Evolutionary conservation across 2,888 invertebrate genomes (phyloP), one percentile per base, ranked within the genome.

Genomic region (Lasioglossum lativentre): DNA sequence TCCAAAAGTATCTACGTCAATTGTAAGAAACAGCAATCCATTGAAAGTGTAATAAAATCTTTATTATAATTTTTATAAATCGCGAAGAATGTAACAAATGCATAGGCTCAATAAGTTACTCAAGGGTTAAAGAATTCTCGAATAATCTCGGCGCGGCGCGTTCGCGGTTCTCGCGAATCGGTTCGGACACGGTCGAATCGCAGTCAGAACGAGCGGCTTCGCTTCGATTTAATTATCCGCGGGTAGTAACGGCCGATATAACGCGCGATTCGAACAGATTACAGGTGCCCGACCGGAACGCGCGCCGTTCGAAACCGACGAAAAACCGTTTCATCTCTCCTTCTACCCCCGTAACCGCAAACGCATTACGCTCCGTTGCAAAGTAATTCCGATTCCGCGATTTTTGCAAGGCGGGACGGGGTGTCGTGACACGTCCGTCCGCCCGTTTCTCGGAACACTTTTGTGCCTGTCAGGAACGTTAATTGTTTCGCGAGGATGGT

Each of bases 401-500:
- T 71, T 68, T 80, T 70, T 30, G 27, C 40, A 40, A 86, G 19
- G 66, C 52, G n/a, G 14, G 56, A 12, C 10, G 75, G 75, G 19
- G 68, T 63, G 85, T 80, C 52, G 71, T 80, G 79, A 79, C 42
- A n/a, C 27, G 72, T 79, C 76, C 27, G 72, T 79, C 74, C 68
- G 16, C 77, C 70, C 86, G 70, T 88, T 89, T 90, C 88, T 85
- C 72, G 83, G 89, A 89, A 89, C 88, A 81, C 86, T 87, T 90
- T 90, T 88, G 88, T 84, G 86, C 80, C 90, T 89, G 88, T 81
- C 86, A 86, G 80, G 88, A 88, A 91, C 88, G 91, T 91, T 91
- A 91, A 92, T 91, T 86, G 91, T 90, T 90, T 84, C 82, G 78
- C 86, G 81, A 82, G 87, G 80, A 88, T 77, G 80, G 78, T 70